phyloP scores from a whole-genome alignment of 2,113 vertebrate genomes.

The Myotis davidii region DNA sequence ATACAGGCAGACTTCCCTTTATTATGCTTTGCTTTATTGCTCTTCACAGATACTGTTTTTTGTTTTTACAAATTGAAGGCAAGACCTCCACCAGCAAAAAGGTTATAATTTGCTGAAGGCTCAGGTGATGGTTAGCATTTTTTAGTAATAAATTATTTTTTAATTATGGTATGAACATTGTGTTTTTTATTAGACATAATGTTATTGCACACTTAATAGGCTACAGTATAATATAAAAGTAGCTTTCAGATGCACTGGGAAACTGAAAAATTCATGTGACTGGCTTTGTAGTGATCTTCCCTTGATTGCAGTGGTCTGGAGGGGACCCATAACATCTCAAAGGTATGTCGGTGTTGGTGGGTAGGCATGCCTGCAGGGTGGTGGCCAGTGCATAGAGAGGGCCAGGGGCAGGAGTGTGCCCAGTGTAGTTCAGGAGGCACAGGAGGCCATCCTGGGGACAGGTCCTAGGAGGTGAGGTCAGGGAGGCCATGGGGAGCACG shows the following conservation, averaged over 20 bases:
- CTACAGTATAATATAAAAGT: too few relatives aligned
- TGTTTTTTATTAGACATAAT: not conserved
- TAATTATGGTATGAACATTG: not conserved
- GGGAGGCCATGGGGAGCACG: not conserved
- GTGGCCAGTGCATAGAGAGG: not conserved
- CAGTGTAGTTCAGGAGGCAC: too few relatives aligned
- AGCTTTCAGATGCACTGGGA: too few relatives aligned
- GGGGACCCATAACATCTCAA: not conserved
- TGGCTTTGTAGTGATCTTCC: not conserved
- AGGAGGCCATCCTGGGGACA: too few relatives aligned
- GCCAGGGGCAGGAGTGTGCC: not conserved
- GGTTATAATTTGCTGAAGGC: not conserved
- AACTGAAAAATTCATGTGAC: not conserved
- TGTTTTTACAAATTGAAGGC: too few relatives aligned
- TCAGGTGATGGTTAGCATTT: not conserved
- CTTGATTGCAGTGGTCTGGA: not conserved
- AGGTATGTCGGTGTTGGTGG: too few relatives aligned
- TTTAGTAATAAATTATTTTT: not conserved
- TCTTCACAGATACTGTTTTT: not conserved
- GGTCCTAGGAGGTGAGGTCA: not conserved
- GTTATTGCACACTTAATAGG: too few relatives aligned
- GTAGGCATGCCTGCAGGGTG: too few relatives aligned
- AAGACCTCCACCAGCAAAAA: not conserved
- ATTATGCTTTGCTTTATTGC: too few relatives aligned
- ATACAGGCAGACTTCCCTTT: too few relatives aligned